Base-by-base conservation (phyloP, 2,113 vertebrate species). In the Murina feae region DNA sequence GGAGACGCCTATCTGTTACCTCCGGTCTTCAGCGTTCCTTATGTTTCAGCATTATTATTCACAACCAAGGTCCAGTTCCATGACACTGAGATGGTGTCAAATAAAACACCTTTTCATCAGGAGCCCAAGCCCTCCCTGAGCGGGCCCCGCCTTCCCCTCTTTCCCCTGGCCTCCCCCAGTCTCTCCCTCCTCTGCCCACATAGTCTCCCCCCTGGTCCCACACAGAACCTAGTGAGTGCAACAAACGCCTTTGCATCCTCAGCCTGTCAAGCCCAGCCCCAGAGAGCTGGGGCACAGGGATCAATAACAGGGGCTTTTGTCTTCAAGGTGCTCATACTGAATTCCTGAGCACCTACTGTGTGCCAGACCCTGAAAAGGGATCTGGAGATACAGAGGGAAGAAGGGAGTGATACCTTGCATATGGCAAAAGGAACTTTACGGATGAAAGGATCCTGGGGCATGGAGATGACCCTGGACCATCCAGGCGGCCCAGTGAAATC, bases 191-290 rank as follows among this genome's bases (percentile, higher is more conserved):
- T 39, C 71, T 60, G 9, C 18, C 6, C 12, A 35, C 9, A 9
- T 0, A 1, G 14, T n/a, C 17, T 66, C 30, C 23, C 58, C 0
- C 0, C 18, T 2, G 30, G 49, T 13, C 25, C 21, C 32, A 1
- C 25, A 7, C 5, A 16, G 84, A 37, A n/a, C 71, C 49, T 5
- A 23, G 76, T 1, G 17, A 28, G 53, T 14, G 32, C 47, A 55
- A 2, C 58, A 35, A 44, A 63, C 0, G 21, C 79, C 47, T 44
- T 35, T 20, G 71, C 68, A 17, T 5, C 28, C 39, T 44, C 49
- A 17, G 39, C 17, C 37, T 6, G 14, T 25, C 58, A 30, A 8
- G 39, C 60, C 44, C 28, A 39, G 23, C 6, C n/a, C 20, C 0
- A 20, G 18, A 6, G 0, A 0, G 28, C 4, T 6, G 9, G 44